These are phyloP conservation scores for Apteryx owenii DNA, from an alignment of 2,113 vertebrate genomes.

Conservation along the genomic window DNA sequence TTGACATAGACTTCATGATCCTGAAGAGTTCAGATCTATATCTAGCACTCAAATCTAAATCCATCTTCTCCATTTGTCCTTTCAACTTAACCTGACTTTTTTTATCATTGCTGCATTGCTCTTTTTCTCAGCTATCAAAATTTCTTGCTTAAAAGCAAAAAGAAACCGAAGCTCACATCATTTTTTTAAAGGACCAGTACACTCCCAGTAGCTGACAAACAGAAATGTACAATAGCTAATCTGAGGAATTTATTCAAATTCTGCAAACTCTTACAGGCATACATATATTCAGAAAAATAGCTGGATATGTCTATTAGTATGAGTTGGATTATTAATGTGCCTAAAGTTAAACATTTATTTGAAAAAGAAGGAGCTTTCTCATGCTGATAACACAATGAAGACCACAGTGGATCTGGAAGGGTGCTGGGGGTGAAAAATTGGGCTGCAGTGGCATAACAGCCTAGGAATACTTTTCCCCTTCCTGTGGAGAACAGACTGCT, in stretches of 20 bases:
- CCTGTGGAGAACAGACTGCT: background rate
- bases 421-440: background rate
- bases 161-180: background rate
- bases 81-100: background rate
- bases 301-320: background rate
- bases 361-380: background rate
- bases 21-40: background rate
- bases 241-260: background rate
- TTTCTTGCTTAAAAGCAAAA: background rate
- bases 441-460: background rate
- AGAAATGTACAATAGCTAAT: background rate
- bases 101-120: background rate
- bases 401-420: background rate
- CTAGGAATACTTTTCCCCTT: background rate
- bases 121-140: background rate
- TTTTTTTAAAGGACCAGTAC: background rate
- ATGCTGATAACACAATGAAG: background rate
- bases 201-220: background rate
- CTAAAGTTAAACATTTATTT: background rate
- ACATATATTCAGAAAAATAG: background rate
- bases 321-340: background rate
- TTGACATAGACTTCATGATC: background rate
- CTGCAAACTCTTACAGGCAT: background rate
- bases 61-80: background rate
- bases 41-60: background rate